Evolutionary conservation across 2,888 invertebrate species (phyloP).

Genomic region (Plutella xylostella): DNA sequence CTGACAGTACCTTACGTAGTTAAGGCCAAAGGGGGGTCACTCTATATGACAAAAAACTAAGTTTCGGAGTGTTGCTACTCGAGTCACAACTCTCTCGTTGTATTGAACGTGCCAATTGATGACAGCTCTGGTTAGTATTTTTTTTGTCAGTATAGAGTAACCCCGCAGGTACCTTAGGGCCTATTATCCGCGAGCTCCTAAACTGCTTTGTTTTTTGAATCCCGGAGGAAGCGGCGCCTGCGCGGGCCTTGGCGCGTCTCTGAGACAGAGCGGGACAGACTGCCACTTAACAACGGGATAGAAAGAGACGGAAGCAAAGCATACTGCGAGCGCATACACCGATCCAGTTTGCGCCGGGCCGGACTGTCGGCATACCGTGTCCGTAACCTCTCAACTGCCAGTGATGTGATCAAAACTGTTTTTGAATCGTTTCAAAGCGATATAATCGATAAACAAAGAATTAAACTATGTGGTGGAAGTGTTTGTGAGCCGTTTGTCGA

Average conservation of each 20-base stretch:
- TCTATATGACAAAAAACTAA: too few relatives aligned
- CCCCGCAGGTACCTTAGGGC: slow-evolving; percentile 23
- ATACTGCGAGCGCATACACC: neutral
- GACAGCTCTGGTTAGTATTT: neutral
- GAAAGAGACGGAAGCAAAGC: slow-evolving; percentile 1
- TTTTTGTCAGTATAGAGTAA: too few relatives aligned
- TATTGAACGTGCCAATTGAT: too few relatives aligned
- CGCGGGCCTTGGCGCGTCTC: slow-evolving; percentile 64
- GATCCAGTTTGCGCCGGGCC: slow-evolving; percentile 54
- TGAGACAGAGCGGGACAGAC: slow-evolving; percentile 43
- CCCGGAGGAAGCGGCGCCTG: slow-evolving; percentile 64
- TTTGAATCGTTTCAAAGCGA: slow-evolving; percentile 32
- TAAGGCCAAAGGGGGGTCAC: too few relatives aligned
- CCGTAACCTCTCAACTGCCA: slow-evolving; percentile 27
- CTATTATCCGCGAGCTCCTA: slow-evolving; percentile 48
- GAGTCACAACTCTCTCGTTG: too few relatives aligned
- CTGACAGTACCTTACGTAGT: too few relatives aligned
- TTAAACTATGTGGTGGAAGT: slow-evolving; percentile 4
- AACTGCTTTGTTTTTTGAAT: slow-evolving; percentile 51
- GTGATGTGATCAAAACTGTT: slow-evolving; percentile 57
- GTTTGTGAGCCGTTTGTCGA: slow-evolving; percentile 11
- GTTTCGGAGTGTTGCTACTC: too few relatives aligned
- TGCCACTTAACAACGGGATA: neutral
- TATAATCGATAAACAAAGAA: slow-evolving; percentile 23
- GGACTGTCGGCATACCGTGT: slow-evolving; percentile 46